A percentile compares a stretch with the other conserved stretches of the same genome.
phyloP scores from a whole-genome alignment of 2,888 invertebrate species.

The Drosophila acutilabella region DNA sequence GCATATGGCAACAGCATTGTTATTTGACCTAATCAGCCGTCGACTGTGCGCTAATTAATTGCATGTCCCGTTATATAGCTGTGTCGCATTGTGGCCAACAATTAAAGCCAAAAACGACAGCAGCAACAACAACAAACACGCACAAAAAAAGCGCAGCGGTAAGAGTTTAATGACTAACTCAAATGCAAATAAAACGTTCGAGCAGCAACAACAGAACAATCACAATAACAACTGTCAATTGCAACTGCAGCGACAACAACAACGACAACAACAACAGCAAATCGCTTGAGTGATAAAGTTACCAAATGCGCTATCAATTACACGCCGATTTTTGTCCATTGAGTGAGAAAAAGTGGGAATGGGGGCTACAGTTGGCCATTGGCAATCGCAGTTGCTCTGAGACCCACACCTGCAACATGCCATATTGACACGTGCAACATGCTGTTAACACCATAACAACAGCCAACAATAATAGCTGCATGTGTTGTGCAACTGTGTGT shows the following conservation, averaged over 20 bases:
- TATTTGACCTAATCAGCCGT: constrained; percentile 68
- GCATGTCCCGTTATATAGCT: constrained; percentile 32
- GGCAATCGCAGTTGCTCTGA: constrained; percentile 47
- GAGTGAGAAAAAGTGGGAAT: constrained; percentile 18
- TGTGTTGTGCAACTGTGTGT: constrained; percentile 17
- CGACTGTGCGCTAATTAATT: constrained; percentile 68
- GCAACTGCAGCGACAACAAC: constrained; percentile 43
- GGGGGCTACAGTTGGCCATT: constrained; percentile 37
- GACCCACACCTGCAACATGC: constrained; percentile 71
- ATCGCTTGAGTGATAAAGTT: constrained; percentile 65
- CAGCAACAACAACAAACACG: constrained; percentile 27
- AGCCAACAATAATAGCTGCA: constrained; percentile 48
- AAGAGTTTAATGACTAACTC: constrained; percentile 66
- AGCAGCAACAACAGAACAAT: constrained; percentile 37
- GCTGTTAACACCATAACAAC: constrained; percentile 73
- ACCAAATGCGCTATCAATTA: constrained; percentile 75
- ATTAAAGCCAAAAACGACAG: constrained; percentile 50
- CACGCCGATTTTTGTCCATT: constrained; percentile 73
- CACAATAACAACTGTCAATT: constrained; percentile 25
- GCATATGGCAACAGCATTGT: constrained; percentile 18
- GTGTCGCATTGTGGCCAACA: constrained; percentile 45
- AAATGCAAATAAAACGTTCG: constrained; percentile 67
- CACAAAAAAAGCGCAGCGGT: constrained; percentile 39
- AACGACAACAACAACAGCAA: constrained; percentile 29
- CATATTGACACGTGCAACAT: constrained; percentile 79